phyloP scores from a whole-genome alignment of 2,888 invertebrate species.

The Molorchus minor region DNA sequence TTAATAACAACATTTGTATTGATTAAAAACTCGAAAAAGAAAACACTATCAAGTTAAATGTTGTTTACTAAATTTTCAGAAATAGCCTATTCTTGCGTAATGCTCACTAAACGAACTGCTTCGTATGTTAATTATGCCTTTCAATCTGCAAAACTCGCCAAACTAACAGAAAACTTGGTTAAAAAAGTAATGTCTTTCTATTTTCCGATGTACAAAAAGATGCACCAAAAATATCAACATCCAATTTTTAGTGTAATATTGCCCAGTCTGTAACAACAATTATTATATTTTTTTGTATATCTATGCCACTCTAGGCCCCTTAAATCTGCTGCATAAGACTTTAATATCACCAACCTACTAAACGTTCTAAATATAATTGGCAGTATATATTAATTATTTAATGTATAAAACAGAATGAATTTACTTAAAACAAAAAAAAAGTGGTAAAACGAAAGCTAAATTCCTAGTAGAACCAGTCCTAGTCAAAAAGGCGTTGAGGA shows the following conservation, averaged over 20 bases:
- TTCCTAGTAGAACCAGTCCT: conserved; percentile 49
- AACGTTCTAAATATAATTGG: conserved; percentile 58
- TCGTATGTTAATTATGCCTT: too few relatives aligned
- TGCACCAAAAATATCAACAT: conserved; percentile 11
- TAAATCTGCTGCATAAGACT: conserved; percentile 62
- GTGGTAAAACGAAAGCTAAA: conserved; percentile 7
- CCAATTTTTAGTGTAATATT: conserved; percentile 43
- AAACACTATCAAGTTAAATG: too few relatives aligned
- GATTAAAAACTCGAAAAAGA: too few relatives aligned
- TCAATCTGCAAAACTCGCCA: too few relatives aligned
- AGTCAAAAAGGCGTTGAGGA: conserved; percentile 54
- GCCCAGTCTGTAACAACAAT: conserved; percentile 42
- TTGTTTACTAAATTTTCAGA: too few relatives aligned
- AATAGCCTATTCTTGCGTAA: too few relatives aligned
- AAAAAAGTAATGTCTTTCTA: too few relatives aligned
- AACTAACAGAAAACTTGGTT: too few relatives aligned
- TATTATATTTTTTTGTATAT: conserved; percentile 42
- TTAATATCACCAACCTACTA: conserved; percentile 64
- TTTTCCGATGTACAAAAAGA: conserved; percentile 6
- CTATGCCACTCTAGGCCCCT: conserved; percentile 44
- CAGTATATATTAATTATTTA: conserved; percentile 60
- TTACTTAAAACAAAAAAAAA: conserved; percentile 21
- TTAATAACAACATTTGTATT: too few relatives aligned
- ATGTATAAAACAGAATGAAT: conserved; percentile 41
- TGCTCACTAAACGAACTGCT: too few relatives aligned